phyloP scores from a whole-genome alignment of 2,888 invertebrate species.

The Lepidocyrtinus sp. region DNA sequence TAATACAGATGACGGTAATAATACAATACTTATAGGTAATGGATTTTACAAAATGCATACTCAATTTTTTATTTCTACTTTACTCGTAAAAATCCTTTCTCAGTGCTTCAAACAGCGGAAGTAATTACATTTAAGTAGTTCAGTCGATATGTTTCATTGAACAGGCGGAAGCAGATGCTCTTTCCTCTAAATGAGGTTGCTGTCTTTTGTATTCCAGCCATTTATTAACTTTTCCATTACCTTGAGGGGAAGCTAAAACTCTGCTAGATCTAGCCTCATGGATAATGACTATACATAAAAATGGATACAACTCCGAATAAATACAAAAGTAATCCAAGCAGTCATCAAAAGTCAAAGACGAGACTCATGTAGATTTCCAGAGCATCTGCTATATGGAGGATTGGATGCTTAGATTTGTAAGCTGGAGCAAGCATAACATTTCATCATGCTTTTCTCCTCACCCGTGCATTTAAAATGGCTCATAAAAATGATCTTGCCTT shows the following conservation, averaged over 20 bases:
- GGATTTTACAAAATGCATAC: constrained; percentile 41
- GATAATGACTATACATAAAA: too few species aligned
- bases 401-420: too few species aligned
- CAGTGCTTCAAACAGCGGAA: constrained; percentile 47
- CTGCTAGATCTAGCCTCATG: constrained; percentile 13
- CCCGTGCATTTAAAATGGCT: too few species aligned
- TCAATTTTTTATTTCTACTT: not conserved
- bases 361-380: too few species aligned
- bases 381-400: too few species aligned
- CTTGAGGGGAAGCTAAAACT: constrained; percentile 52
- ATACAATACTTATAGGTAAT: constrained; percentile 33
- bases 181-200: constrained; percentile 58
- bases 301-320: too few species aligned
- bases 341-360: too few species aligned
- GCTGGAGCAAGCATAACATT: too few species aligned
- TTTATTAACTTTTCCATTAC: constrained; percentile 63
- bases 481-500: too few species aligned
- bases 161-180: constrained; percentile 61
- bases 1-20: not conserved
- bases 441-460: too few species aligned
- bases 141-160: constrained; percentile 40
- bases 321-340: too few species aligned
- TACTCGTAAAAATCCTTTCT: constrained; percentile 13
- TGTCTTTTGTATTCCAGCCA: constrained; percentile 53
- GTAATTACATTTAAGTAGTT: constrained; percentile 58